Conservation (phyloP, 2,888 invertebrate species). For the Seira ritae region DNA sequence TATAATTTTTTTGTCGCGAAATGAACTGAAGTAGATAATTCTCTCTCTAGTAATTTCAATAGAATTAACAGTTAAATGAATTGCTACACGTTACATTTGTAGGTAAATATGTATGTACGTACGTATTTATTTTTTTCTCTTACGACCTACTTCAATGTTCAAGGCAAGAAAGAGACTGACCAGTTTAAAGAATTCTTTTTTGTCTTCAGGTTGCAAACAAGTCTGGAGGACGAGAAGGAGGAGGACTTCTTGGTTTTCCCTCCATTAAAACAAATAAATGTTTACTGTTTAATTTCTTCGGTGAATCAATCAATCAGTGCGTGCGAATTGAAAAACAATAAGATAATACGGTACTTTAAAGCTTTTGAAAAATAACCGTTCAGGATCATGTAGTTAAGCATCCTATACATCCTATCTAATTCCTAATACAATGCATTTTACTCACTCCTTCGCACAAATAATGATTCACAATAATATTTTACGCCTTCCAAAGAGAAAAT, state of each 20-base stretch:
- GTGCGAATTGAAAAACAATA: background rate
- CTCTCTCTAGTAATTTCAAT: background rate
- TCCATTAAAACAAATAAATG: conserved; percentile 18
- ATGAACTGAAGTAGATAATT: background rate
- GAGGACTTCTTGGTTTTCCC: background rate
- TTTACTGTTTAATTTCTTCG: background rate
- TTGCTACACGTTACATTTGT: background rate
- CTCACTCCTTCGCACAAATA: no score
- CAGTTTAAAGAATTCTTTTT: conserved; percentile 32
- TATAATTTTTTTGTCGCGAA: no score
- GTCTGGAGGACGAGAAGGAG: no score
- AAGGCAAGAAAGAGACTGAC: conserved; percentile 59
- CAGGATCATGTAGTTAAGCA: no score
- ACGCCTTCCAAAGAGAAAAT: no score
- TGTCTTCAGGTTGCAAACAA: conserved; percentile 15
- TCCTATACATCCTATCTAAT: no score
- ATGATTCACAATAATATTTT: no score
- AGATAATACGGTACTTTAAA: no score
- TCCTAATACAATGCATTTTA: no score
- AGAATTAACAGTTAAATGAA: background rate
- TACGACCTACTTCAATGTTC: conserved; percentile 4
- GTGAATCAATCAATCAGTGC: conserved; percentile 14
- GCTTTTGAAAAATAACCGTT: no score
- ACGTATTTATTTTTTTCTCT: background rate
- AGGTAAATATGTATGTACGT: background rate